Evolutionary conservation across 2,797 vertebrate species (phyloP).

Genomic region (Triplophysa bombifrons): DNA sequence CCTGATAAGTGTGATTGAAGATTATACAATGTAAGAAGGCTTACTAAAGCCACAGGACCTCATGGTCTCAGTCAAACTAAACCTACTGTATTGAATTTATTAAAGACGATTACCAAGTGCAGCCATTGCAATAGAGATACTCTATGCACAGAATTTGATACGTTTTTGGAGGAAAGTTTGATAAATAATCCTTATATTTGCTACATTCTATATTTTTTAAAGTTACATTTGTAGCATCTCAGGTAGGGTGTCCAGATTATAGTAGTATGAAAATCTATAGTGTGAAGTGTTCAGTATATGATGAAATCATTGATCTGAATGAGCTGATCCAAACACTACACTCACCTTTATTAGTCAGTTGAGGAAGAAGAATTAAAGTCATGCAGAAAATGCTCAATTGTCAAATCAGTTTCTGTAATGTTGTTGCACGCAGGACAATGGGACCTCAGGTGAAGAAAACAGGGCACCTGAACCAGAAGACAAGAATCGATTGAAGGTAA

Average conservation of each 20-base stretch:
- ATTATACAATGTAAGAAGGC: slow-evolving; percentile 60
- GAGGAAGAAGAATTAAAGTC: background rate
- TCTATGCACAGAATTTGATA: background rate
- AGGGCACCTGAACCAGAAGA: slow-evolving; percentile 68
- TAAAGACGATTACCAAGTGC: slow-evolving; percentile 17
- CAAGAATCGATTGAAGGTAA: slow-evolving; percentile 85
- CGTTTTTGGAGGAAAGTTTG: background rate
- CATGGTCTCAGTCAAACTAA: slow-evolving; percentile 40
- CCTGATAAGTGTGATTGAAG: slow-evolving; percentile 62
- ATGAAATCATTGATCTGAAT: background rate
- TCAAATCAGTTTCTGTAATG: slow-evolving; percentile 34
- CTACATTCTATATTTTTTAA: too few species aligned
- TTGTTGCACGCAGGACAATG: slow-evolving; percentile 77
- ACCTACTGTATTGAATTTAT: slow-evolving; percentile 40
- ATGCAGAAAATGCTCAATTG: background rate
- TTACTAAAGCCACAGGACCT: slow-evolving; percentile 37
- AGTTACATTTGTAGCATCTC: too few species aligned
- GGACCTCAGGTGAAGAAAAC: slow-evolving; percentile 65
- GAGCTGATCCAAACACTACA: background rate
- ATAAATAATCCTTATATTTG: background rate
- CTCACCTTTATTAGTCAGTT: background rate
- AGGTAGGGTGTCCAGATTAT: too few species aligned
- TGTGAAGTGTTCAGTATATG: background rate
- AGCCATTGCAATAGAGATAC: background rate
- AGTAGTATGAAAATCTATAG: background rate